A percentile compares a stretch with the other conserved stretches of the same genome.
These are phyloP conservation scores for Mobula hypostoma DNA, from an alignment of 2,113 vertebrate species.

Conservation along the genomic window DNA sequence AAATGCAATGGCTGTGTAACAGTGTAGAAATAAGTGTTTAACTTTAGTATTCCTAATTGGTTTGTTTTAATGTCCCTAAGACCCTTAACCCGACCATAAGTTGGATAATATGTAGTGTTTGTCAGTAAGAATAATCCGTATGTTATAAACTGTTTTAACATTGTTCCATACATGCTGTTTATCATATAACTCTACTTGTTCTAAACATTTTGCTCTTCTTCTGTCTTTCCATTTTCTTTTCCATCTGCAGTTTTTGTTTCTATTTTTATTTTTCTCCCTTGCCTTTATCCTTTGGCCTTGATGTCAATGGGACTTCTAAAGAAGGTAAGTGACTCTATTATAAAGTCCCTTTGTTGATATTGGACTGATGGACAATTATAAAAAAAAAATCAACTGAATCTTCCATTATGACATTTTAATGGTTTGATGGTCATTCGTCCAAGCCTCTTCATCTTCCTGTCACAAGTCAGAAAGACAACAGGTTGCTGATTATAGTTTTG, in stretches of 20 bases:
- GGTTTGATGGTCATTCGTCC: neutral
- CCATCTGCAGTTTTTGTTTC: constrained; percentile 89
- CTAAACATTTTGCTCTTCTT: constrained; percentile 37
- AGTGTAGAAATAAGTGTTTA: neutral
- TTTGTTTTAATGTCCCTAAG: neutral
- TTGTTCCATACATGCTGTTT: constrained; percentile 21
- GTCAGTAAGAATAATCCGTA: neutral
- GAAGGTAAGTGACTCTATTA: constrained; percentile 73
- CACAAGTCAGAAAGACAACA: too few species aligned
- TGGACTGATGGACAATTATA: neutral
- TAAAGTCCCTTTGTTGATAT: neutral
- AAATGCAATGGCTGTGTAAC: neutral
- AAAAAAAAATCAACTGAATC: constrained; percentile 1
- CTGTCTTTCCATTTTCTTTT: constrained; percentile 51
- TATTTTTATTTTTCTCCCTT: constrained; percentile 99
- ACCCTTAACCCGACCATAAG: neutral
- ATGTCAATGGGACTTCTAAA: constrained; percentile 79
- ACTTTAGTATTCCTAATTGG: neutral
- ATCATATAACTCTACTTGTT: constrained; percentile 27
- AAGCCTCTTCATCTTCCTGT: neutral
- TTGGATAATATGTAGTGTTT: neutral
- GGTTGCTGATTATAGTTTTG: neutral
- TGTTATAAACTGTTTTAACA: neutral
- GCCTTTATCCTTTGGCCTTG: constrained; percentile 99
- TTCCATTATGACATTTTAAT: neutral